Evolutionary conservation across 1,140 invertebrate genomes (phyloP).

Genomic region (Carposina sasakii): DNA sequence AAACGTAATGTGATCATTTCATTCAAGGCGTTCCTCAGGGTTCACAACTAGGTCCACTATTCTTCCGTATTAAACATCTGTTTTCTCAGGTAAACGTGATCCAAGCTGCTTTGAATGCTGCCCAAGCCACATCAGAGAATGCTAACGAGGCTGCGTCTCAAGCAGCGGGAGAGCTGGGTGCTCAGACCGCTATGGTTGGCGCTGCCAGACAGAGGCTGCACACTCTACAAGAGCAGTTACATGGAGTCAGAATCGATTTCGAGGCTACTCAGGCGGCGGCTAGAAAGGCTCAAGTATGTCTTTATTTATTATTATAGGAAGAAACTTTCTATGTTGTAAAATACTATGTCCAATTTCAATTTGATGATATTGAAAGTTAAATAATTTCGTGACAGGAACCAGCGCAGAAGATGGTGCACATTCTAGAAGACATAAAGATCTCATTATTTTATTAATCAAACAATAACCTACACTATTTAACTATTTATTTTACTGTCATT

Average conservation of each 20-base stretch:
- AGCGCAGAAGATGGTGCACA: constrained; percentile 30
- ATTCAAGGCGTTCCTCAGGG: too few relatives aligned
- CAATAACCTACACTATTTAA: too few relatives aligned
- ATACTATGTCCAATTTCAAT: too few relatives aligned
- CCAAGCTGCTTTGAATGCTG: constrained; percentile 78
- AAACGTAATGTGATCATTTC: too few relatives aligned
- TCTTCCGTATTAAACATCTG: too few relatives aligned
- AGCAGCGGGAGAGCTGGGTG: constrained; percentile 78
- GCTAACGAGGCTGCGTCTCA: constrained; percentile 77
- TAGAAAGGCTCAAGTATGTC: constrained; percentile 73
- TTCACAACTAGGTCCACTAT: too few relatives aligned
- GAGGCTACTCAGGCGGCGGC: constrained; percentile 78
- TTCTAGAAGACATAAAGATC: constrained; percentile 49
- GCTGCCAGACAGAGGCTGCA: constrained; percentile 76
- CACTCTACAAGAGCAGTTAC: constrained; percentile 76
- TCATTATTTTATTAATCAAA: constrained; percentile 35
- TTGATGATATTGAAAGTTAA: too few relatives aligned
- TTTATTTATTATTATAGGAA: background rate
- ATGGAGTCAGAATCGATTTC: constrained; percentile 78
- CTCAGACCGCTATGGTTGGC: constrained; percentile 81
- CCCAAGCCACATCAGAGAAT: constrained; percentile 78
- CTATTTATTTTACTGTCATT: too few relatives aligned
- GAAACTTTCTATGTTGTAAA: background rate
- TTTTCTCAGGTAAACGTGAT: constrained; percentile 73
- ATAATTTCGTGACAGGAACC: too few relatives aligned